Evolutionary conservation across 2,113 vertebrate genomes (phyloP).

Genomic region (Donacobius atricapilla): DNA sequence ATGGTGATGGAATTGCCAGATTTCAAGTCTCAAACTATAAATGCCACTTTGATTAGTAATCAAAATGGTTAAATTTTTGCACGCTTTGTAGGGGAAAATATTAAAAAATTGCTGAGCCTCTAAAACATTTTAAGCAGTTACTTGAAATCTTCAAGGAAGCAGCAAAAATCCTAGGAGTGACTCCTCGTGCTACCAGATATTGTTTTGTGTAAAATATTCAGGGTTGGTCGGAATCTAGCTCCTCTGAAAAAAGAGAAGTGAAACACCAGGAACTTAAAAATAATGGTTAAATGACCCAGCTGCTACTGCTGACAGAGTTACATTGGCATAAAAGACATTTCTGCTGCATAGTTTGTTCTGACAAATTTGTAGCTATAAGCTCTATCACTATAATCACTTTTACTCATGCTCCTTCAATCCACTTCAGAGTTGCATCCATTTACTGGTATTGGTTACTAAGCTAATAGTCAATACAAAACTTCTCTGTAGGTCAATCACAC

Average conservation of each 20-base stretch:
- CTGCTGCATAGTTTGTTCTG: background rate
- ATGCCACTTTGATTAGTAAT: background rate
- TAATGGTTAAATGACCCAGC: background rate
- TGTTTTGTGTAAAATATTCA: background rate
- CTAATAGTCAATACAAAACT: background rate
- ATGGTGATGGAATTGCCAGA: background rate
- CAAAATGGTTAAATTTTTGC: background rate
- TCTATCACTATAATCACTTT: background rate
- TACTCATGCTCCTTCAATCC: background rate
- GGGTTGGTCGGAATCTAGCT: background rate
- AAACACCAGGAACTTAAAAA: background rate
- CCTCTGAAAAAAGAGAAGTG: background rate
- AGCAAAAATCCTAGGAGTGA: background rate
- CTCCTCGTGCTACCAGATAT: background rate
- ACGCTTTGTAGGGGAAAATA: background rate
- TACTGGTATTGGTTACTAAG: background rate
- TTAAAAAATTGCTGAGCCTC: background rate
- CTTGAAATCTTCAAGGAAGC: background rate
- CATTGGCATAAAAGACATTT: background rate
- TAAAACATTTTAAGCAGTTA: background rate
- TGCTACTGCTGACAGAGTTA: slow-evolving; percentile 14
- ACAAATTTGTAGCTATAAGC: slow-evolving; percentile 33
- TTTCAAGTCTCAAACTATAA: background rate
- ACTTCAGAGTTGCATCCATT: slow-evolving; percentile 3
- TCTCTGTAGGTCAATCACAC: background rate